These are phyloP conservation scores for Yponomeuta evonymella DNA, from an alignment of 2,888 invertebrate genomes.

Conservation along the genomic window DNA sequence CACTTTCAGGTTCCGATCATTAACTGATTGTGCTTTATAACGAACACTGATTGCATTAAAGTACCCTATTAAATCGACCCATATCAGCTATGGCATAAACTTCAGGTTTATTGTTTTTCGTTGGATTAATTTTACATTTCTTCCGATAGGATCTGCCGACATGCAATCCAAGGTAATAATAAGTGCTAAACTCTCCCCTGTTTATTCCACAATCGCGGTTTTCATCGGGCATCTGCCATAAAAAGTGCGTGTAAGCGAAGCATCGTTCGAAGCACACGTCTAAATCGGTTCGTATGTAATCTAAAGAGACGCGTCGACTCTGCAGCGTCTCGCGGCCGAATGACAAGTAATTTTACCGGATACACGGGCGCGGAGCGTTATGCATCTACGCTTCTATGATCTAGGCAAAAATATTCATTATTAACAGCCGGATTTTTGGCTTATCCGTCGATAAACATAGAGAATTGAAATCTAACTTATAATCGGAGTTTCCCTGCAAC, in stretches of 20 bases:
- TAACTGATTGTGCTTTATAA: constrained; percentile 18
- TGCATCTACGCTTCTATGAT: constrained; percentile 43
- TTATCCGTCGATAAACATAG: constrained; percentile 2
- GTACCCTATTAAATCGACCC: background rate
- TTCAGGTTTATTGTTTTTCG: background rate
- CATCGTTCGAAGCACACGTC: constrained; percentile 13
- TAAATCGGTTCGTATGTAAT: constrained; percentile 18
- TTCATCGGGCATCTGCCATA: constrained; percentile 12
- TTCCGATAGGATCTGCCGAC: constrained; percentile 12
- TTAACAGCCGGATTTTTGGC: constrained; percentile 3
- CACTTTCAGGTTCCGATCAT: constrained; percentile 18
- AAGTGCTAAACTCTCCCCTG: constrained; percentile 17
- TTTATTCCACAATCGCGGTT: constrained; percentile 13
- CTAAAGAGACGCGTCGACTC: constrained; percentile 16
- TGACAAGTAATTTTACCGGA: constrained; percentile 41
- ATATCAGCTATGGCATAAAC: background rate
- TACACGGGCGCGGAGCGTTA: constrained; percentile 38
- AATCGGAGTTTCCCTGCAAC: background rate
- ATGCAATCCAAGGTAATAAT: constrained; percentile 14
- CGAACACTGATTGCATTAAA: background rate
- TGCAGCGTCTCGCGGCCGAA: constrained; percentile 13
- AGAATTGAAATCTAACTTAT: background rate
- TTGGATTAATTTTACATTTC: background rate
- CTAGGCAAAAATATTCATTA: constrained; percentile 22
- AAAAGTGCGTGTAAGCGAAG: constrained; percentile 15